Base-by-base conservation (phyloP, 2,797 vertebrate genomes). In the Lagorchestes hirsutus region DNA sequence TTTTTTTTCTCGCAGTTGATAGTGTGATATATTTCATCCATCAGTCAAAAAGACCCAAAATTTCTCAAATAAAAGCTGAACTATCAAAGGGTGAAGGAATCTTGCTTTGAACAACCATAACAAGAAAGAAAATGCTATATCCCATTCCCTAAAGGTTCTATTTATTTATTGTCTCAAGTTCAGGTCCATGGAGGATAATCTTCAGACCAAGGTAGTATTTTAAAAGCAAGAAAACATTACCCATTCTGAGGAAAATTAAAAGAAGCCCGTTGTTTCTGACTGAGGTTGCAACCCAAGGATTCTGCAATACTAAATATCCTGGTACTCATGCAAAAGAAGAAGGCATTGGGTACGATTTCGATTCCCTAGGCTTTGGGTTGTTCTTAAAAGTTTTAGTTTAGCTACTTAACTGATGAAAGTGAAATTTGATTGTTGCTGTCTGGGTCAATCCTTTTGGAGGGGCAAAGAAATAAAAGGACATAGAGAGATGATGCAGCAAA, bases 161-260 rank as follows among this genome's bases (percentile, higher is more conserved):
- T 96, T 54, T 40, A 90, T 5, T 31, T 4, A 27, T 57, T 92
- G 94, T 97, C 27, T 95, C 94, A 93, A 27, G 62, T 96, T 96
- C 54, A 97, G 97, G 96, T 93, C 96, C 54, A 93, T 59, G 90
- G 97, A 98, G 94, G 82, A 95, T 96, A 96, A 95, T 95, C 96
- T 98, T 97, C 94, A 93, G 93, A 91, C 91, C n/a, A 56, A 96
- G 90, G 95, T 94, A 94, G 92, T 87, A 87, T 87, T 87, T 59
- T 62, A 31, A 97, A 98, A 95, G 96, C 90, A 96, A 96, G 96
- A 96, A 97, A 98, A 96, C 90, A 97, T 59, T 87, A 97, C 96
- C 93, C 0, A 22, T 95, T 97, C 95, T 97, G 91, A 92, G 93
- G 95, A 91, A 96, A 96, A 94, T 96, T 97, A 97, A 98, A 98